Evolutionary conservation across 1,140 invertebrate genomes (phyloP).

Genomic region (Mylabris phalerata): DNA sequence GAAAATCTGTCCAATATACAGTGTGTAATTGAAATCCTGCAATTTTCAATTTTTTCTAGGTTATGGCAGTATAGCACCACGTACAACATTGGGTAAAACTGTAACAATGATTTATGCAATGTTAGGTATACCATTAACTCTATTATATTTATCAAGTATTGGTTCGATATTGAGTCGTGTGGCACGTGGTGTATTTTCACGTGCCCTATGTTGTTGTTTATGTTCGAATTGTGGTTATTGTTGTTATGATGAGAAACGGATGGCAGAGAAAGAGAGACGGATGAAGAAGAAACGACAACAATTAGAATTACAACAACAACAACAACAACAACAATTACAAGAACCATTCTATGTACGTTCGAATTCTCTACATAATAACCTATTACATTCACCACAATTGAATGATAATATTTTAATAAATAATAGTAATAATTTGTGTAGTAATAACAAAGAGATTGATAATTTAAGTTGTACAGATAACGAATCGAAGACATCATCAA

Average conservation of each 20-base stretch:
- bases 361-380: slow-evolving; percentile 52
- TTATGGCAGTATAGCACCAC: slow-evolving; percentile 81
- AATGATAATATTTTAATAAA: too few species aligned
- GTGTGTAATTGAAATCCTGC: too few species aligned
- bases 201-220: slow-evolving; percentile 72
- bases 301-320: slow-evolving; percentile 62
- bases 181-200: slow-evolving; percentile 80
- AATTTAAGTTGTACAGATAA: slow-evolving; percentile 64
- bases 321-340: slow-evolving; percentile 60
- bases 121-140: slow-evolving; percentile 83
- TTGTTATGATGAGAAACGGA: slow-evolving; percentile 73
- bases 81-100: slow-evolving; percentile 71
- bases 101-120: slow-evolving; percentile 85
- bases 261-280: slow-evolving; percentile 69
- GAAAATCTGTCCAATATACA: too few species aligned
- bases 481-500: slow-evolving; percentile 60
- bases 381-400: slow-evolving; percentile 44
- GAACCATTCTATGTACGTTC: slow-evolving; percentile 74
- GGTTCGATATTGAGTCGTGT: slow-evolving; percentile 75
- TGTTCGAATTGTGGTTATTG: slow-evolving; percentile 81
- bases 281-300: slow-evolving; percentile 71
- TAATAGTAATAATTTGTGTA: slow-evolving; percentile 41
- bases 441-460: slow-evolving; percentile 48
- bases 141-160: slow-evolving; percentile 79
- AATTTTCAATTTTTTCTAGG: slow-evolving; percentile 50